These are phyloP conservation scores for Bembecia ichneumoniformis DNA, from an alignment of 2,888 invertebrate species.

Conservation along the genomic window DNA sequence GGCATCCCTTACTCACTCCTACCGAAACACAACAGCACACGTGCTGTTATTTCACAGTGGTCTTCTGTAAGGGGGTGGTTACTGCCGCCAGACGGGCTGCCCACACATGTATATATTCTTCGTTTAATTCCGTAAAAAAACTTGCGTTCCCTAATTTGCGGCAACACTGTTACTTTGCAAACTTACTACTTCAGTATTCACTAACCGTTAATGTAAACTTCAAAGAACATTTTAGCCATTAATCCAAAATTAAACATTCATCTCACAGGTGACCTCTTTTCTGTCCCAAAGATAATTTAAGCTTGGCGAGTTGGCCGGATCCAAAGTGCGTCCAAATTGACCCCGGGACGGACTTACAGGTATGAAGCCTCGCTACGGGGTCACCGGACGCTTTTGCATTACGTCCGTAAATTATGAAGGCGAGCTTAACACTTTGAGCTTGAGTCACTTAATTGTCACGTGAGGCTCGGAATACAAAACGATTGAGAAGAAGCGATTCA, in stretches of 20 bases:
- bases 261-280: constrained; percentile 43
- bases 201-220: not conserved
- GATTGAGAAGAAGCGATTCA: too few relatives aligned
- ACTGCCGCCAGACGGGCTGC: too few relatives aligned
- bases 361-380: constrained; percentile 35
- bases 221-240: constrained; percentile 28
- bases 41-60: too few relatives aligned
- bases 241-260: constrained; percentile 47
- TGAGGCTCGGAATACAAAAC: not conserved
- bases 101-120: too few relatives aligned
- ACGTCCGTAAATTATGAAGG: constrained; percentile 45
- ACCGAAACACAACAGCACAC: too few relatives aligned
- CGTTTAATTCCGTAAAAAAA: too few relatives aligned
- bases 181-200: not conserved
- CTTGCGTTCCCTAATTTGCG: too few relatives aligned
- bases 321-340: constrained; percentile 48
- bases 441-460: not conserved
- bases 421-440: not conserved
- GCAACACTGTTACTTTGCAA: not conserved
- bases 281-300: constrained; percentile 52
- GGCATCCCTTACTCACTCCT: too few relatives aligned
- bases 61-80: too few relatives aligned
- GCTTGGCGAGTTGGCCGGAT: constrained; percentile 28
- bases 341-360: constrained; percentile 18
- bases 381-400: constrained; percentile 40